Conservation (phyloP, 2,113 vertebrate genomes). For the Eurypyga helias region DNA sequence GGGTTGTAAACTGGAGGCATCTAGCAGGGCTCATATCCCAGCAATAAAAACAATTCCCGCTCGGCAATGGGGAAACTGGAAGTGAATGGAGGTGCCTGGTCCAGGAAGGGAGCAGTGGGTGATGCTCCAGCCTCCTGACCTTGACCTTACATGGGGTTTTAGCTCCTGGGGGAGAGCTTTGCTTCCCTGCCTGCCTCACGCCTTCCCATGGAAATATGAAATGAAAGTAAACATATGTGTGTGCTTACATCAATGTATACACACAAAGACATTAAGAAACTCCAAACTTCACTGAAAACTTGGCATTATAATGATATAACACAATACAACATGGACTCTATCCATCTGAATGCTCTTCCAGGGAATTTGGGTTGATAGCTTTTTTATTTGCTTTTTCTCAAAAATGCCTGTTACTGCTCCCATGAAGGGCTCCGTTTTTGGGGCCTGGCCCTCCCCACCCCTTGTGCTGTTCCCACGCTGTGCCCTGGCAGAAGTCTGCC, state of each 20-base stretch:
- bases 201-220: background rate
- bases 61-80: background rate
- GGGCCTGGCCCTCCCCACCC: background rate
- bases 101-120: background rate
- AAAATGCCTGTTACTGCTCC: background rate
- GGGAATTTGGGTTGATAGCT: background rate
- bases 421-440: background rate
- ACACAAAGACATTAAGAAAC: background rate
- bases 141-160: background rate
- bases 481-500: background rate
- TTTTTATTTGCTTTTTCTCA: background rate
- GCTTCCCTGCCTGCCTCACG: background rate
- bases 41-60: background rate
- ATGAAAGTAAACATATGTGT: background rate
- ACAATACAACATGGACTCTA: background rate
- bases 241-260: background rate
- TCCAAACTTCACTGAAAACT: constrained; percentile 4
- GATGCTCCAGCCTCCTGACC: background rate
- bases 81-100: background rate
- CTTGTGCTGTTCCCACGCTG: accelerated
- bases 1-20: background rate
- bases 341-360: background rate
- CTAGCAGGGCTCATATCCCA: background rate
- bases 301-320: background rate
- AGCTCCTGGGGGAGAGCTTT: background rate